Percentiles rank a stretch among this genome's conserved stretches.
phyloP scores from a whole-genome alignment of 2,113 vertebrate genomes.

The Xenotilapia flavipinnis region DNA sequence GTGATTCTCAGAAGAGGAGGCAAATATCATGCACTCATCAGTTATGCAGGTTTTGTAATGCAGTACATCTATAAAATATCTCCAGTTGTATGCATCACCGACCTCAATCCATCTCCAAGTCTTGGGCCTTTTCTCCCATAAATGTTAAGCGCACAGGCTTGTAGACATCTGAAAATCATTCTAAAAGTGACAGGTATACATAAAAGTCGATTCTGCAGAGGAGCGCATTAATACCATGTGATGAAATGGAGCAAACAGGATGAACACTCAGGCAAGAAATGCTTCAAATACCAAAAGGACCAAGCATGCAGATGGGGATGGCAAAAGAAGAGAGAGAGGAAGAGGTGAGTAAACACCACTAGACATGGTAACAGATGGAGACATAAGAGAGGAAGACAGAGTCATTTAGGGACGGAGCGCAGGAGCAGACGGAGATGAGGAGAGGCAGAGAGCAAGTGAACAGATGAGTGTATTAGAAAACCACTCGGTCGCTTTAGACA shows the following conservation, averaged over 20 bases:
- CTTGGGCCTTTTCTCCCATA: neutral
- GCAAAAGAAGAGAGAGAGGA: slow-evolving; percentile 4
- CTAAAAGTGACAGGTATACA: neutral
- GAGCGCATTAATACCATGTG: neutral
- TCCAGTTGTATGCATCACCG: neutral
- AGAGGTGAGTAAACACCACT: slow-evolving; percentile 2
- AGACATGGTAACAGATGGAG: slow-evolving; percentile 32
- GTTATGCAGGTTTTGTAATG: slow-evolving; percentile 34
- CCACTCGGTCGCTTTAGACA: slow-evolving; percentile 34
- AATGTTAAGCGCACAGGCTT: neutral
- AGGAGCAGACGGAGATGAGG: slow-evolving; percentile 14
- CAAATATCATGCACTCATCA: slow-evolving; percentile 5
- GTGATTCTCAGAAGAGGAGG: slow-evolving; percentile 12
- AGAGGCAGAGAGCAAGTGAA: neutral
- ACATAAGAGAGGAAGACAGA: slow-evolving; percentile 11
- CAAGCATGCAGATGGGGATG: slow-evolving; percentile 30
- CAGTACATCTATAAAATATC: slow-evolving; percentile 32
- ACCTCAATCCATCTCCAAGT: neutral
- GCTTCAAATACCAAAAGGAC: neutral
- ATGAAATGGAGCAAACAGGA: neutral
- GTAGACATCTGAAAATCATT: neutral
- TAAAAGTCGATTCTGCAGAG: neutral
- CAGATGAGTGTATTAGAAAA: slow-evolving; percentile 41
- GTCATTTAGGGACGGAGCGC: slow-evolving; percentile 25
- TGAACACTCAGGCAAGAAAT: neutral